Percentiles rank a stretch among this genome's conserved stretches.
Evolutionary conservation across 2,797 vertebrate genomes (phyloP).

Genomic region (Phrynocephalus forsythii): DNA sequence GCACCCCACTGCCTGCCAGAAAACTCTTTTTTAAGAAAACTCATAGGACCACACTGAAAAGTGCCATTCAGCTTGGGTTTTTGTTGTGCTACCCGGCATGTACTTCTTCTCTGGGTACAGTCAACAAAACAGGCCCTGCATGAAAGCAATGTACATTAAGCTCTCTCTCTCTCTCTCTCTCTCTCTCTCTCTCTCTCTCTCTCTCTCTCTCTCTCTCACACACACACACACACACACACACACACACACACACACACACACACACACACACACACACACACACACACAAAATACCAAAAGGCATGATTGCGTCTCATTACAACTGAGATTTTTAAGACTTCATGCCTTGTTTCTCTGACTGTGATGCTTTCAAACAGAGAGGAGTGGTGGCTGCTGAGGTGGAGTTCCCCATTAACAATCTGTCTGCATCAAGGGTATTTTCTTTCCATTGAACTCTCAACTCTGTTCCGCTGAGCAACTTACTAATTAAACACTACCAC

Average conservation of each 20-base stretch:
- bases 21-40: too few relatives aligned
- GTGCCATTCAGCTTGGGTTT: not conserved
- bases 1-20: too few relatives aligned
- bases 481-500: conserved; percentile 63
- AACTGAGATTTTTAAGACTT: not conserved
- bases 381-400: not conserved
- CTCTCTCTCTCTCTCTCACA: too few relatives aligned
- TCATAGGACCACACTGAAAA: not conserved
- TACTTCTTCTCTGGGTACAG: not conserved
- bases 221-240: too few relatives aligned
- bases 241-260: too few relatives aligned
- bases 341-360: not conserved
- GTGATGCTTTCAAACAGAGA: not conserved
- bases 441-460: conserved; percentile 11
- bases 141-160: too few relatives aligned
- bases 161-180: too few relatives aligned
- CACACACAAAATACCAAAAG: too few relatives aligned
- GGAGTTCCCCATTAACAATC: not conserved
- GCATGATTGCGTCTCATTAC: too few relatives aligned
- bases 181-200: too few relatives aligned
- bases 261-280: too few relatives aligned
- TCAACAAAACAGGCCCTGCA: not conserved
- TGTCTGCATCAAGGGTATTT: not conserved
- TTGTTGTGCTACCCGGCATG: not conserved
- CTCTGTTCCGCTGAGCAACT: conserved; percentile 49